Evolutionary conservation across 2,113 vertebrate genomes (phyloP).

Genomic region (Donacobius atricapilla): DNA sequence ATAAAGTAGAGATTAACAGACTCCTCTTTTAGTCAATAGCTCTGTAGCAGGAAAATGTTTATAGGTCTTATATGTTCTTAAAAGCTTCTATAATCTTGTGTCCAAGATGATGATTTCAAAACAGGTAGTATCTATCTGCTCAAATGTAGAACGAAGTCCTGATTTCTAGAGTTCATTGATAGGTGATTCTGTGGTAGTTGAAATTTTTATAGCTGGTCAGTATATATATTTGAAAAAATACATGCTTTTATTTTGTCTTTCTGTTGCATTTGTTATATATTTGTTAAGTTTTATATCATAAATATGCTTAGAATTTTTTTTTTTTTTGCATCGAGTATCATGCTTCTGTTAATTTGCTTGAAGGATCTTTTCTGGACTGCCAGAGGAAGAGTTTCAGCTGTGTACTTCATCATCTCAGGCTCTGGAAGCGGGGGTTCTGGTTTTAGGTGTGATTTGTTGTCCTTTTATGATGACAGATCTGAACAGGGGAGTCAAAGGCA

Average conservation of each 20-base stretch:
- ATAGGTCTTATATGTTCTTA: not conserved
- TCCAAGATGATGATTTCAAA: not conserved
- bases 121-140: not conserved
- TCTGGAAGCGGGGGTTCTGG: not conserved
- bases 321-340: not conserved
- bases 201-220: not conserved
- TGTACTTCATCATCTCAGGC: not conserved
- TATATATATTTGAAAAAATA: not conserved
- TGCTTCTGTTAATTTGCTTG: not conserved
- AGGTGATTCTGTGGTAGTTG: not conserved
- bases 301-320: not conserved
- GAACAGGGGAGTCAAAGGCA: not conserved
- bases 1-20: not conserved
- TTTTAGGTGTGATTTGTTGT: not conserved
- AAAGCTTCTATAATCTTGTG: not conserved
- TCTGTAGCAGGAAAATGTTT: not conserved
- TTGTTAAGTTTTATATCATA: not conserved
- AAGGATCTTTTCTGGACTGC: not conserved
- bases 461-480: not conserved
- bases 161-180: not conserved
- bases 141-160: not conserved
- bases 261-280: not conserved
- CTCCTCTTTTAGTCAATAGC: not conserved
- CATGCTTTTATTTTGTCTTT: not conserved
- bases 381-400: not conserved